Conservation (phyloP, 1,140 invertebrate genomes). For the Armadillidium nasatum region DNA sequence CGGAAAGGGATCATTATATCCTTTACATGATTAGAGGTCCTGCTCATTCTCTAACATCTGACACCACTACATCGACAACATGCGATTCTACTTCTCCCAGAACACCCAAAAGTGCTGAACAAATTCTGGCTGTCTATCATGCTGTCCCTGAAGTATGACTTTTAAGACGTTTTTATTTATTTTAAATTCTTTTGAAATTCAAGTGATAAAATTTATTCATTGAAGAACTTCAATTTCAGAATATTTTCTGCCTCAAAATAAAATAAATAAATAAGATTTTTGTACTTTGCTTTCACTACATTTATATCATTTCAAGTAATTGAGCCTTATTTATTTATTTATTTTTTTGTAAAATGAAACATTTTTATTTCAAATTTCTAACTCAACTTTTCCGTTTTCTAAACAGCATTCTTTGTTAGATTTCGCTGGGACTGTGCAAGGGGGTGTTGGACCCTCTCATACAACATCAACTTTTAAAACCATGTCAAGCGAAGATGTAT, state of each 20-base stretch:
- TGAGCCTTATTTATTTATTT: too few species aligned
- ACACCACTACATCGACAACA: conserved; percentile 21
- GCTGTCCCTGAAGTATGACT: conserved; percentile 18
- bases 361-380: too few species aligned
- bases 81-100: conserved; percentile 16
- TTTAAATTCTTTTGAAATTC: too few species aligned
- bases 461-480: neutral
- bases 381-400: too few species aligned
- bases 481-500: neutral
- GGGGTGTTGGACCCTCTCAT: neutral
- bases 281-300: too few species aligned
- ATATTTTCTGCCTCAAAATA: too few species aligned
- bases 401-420: neutral
- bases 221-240: too few species aligned
- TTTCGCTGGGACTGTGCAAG: neutral
- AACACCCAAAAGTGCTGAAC: conserved; percentile 24
- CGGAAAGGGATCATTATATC: conserved; percentile 22
- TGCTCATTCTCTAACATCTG: conserved; percentile 23
- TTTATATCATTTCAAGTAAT: too few species aligned
- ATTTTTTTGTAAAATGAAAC: too few species aligned
- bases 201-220: too few species aligned
- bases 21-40: conserved; percentile 27
- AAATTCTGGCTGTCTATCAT: conserved; percentile 27
- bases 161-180: too few species aligned
- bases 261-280: too few species aligned